Evolutionary conservation across 2,797 vertebrate genomes (phyloP).

Genomic region (Halcyon smyrnensis): DNA sequence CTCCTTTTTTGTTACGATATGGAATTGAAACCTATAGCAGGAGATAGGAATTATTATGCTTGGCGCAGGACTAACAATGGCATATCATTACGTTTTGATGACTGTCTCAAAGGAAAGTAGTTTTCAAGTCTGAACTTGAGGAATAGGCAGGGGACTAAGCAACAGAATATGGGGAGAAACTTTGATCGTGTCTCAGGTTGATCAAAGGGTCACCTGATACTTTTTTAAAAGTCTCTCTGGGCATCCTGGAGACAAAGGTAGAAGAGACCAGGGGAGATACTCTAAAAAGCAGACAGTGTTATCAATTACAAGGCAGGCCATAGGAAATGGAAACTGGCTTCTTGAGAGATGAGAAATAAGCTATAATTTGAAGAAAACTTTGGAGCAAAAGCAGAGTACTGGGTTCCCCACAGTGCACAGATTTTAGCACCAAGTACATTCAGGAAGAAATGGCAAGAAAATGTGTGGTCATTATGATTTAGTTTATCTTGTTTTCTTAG

Average conservation of each 20-base stretch:
- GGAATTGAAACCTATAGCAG: constrained; percentile 13
- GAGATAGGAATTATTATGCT: constrained; percentile 39
- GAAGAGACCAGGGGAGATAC: neutral
- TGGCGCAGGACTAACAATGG: constrained; percentile 6
- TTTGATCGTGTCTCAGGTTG: constrained; percentile 35
- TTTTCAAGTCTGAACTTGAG: constrained; percentile 22
- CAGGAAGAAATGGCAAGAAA: neutral
- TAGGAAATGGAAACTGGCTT: neutral
- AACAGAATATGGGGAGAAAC: neutral
- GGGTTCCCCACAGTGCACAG: neutral
- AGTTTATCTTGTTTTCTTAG: neutral
- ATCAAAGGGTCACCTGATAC: constrained; percentile 51
- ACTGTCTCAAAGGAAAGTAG: constrained; percentile 2
- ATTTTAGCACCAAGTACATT: neutral
- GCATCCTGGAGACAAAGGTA: constrained; percentile 15
- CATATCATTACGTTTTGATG: constrained; percentile 25
- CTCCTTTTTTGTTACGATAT: neutral
- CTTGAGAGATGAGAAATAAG: neutral
- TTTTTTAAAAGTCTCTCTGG: neutral
- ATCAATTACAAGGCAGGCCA: neutral
- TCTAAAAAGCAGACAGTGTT: neutral
- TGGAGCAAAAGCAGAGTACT: neutral
- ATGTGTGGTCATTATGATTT: neutral
- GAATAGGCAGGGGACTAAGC: neutral
- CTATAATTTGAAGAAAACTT: neutral